These are phyloP conservation scores for Mustelus asterias DNA, from an alignment of 2,113 vertebrate genomes.

Conservation along the genomic window DNA sequence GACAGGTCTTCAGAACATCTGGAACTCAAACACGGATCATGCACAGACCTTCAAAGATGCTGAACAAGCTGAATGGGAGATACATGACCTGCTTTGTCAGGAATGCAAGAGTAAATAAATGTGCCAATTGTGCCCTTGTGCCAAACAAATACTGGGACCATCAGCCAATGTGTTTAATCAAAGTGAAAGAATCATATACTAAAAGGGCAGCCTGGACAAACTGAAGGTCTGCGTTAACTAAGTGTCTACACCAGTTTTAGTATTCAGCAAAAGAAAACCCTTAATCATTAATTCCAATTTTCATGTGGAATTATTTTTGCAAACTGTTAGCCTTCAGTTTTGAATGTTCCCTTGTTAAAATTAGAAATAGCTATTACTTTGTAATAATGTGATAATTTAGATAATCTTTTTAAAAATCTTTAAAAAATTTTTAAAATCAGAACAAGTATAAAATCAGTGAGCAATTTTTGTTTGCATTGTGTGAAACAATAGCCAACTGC, in stretches of 20 bases:
- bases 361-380: not conserved
- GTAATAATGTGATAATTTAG: not conserved
- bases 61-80: not conserved
- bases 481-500: not conserved
- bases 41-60: conserved; percentile 1
- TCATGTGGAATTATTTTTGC: not conserved
- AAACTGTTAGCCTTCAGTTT: not conserved
- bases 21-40: not conserved
- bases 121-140: not conserved
- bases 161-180: not conserved
- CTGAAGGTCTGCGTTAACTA: not conserved
- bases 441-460: not conserved
- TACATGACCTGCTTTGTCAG: not conserved
- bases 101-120: not conserved
- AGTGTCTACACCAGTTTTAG: not conserved
- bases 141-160: conserved; percentile 20
- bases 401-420: no score
- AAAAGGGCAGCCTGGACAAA: not conserved
- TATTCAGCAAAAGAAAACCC: not conserved
- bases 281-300: not conserved
- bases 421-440: no score
- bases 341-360: not conserved
- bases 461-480: not conserved
- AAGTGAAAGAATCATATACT: conserved; percentile 6
- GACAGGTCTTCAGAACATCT: conserved; percentile 27